These are phyloP conservation scores for Drosophila demipolita DNA, from an alignment of 2,888 invertebrate species.

Conservation along the genomic window DNA sequence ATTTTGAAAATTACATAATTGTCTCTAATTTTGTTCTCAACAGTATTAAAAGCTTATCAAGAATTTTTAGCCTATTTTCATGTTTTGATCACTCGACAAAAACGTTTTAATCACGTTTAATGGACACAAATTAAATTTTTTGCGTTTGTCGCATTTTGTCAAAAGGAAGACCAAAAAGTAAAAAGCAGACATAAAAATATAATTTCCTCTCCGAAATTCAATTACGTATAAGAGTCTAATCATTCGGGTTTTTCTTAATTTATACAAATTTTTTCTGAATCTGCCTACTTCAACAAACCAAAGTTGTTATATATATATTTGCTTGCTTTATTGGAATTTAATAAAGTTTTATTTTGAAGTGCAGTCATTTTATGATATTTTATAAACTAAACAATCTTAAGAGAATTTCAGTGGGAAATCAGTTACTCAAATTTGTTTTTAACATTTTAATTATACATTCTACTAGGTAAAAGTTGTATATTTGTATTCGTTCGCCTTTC, in stretches of 20 bases:
- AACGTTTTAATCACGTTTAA: neutral
- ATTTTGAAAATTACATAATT: neutral
- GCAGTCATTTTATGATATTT: neutral
- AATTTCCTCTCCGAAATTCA: neutral
- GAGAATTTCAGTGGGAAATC: neutral
- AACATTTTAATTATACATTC: neutral
- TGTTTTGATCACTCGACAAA: neutral
- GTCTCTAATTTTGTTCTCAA: neutral
- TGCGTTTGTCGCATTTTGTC: too few species aligned
- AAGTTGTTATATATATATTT: neutral
- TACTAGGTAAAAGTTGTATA: neutral
- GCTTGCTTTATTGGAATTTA: neutral
- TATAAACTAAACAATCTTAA: neutral
- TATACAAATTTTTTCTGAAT: neutral
- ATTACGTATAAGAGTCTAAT: neutral
- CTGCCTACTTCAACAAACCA: neutral
- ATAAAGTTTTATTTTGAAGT: neutral
- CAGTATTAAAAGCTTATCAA: neutral
- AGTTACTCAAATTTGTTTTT: neutral
- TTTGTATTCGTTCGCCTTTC: neutral
- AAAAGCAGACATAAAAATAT: neutral
- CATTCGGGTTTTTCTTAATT: neutral
- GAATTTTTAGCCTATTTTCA: neutral
- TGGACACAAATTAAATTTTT: neutral
- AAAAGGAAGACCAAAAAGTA: too few species aligned